phyloP scores from a whole-genome alignment of 2,113 vertebrate species.

The Steatornis caripensis region DNA sequence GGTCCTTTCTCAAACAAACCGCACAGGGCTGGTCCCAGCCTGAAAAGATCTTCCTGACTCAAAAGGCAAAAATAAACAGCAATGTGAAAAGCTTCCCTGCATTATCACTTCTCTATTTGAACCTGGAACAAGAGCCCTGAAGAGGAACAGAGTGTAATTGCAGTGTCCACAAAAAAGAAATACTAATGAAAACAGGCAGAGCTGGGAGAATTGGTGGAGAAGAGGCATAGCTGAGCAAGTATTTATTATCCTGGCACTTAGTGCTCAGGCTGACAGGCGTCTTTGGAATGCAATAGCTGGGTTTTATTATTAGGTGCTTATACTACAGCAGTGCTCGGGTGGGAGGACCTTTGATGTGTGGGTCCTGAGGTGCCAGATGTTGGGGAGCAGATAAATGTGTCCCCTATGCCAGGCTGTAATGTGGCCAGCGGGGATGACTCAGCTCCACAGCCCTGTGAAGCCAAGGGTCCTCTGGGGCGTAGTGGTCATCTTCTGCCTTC shows the following conservation, averaged over 20 bases:
- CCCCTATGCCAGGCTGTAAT: fast-evolving
- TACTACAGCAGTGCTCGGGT: not conserved
- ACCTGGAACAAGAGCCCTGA: constrained; percentile 47
- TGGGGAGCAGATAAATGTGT: not conserved
- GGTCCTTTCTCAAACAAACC: not conserved
- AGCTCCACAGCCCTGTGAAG: not conserved
- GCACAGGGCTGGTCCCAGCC: not conserved
- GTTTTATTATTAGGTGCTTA: not conserved
- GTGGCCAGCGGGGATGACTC: fast-evolving
- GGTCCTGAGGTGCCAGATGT: not conserved
- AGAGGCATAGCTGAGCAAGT: constrained; percentile 23
- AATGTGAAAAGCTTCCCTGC: constrained; percentile 34
- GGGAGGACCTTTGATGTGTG: not conserved
- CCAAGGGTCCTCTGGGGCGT: not conserved
- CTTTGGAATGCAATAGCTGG: not conserved
- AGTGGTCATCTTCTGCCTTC: not conserved
- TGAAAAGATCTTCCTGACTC: constrained; percentile 52
- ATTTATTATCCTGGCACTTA: constrained; percentile 26
- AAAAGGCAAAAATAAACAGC: constrained; percentile 52
- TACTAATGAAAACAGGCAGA: constrained; percentile 50
- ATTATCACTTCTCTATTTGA: constrained; percentile 41
- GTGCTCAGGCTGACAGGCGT: constrained; percentile 6
- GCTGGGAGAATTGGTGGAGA: not conserved
- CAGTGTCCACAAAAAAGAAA: constrained; percentile 55
- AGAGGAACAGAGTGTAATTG: constrained; percentile 62